These are phyloP conservation scores for Melanotus villosus DNA, from an alignment of 2,888 invertebrate species.

Conservation along the genomic window DNA sequence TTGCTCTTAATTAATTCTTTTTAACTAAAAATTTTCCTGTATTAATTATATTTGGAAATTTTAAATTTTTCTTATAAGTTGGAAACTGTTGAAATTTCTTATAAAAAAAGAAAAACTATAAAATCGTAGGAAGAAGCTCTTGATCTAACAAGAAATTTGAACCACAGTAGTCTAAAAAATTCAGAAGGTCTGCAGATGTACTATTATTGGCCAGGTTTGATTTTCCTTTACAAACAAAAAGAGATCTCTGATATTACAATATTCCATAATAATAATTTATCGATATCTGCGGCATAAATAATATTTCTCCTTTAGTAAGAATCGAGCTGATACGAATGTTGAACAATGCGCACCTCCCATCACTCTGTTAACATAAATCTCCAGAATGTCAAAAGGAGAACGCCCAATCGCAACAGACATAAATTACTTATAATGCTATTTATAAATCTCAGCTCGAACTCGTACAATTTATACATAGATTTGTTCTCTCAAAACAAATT, in stretches of 20 bases:
- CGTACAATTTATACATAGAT: conserved; percentile 57
- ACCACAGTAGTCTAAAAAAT: no score
- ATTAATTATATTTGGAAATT: no score
- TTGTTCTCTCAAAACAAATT: conserved; percentile 56
- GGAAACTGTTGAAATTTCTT: no score
- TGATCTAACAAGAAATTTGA: no score
- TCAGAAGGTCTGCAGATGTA: not conserved
- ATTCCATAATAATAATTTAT: conserved; percentile 59
- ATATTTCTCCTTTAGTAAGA: conserved; percentile 65
- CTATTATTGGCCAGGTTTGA: not conserved
- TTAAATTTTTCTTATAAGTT: no score
- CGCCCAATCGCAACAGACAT: conserved; percentile 69
- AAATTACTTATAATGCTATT: conserved; percentile 69
- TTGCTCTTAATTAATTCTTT: not conserved
- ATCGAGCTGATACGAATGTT: conserved; percentile 58
- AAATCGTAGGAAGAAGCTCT: no score
- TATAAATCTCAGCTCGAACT: conserved; percentile 65
- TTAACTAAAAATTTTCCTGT: no score
- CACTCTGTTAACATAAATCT: conserved; percentile 68
- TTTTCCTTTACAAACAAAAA: conserved; percentile 45
- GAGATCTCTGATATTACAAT: conserved; percentile 45
- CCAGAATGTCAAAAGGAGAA: conserved; percentile 67
- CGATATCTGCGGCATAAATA: conserved; percentile 70
- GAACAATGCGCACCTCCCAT: conserved; percentile 67
- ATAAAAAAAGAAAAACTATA: no score